These are phyloP conservation scores for Cephalotes varians DNA, from an alignment of 2,888 invertebrate genomes.

Conservation along the genomic window DNA sequence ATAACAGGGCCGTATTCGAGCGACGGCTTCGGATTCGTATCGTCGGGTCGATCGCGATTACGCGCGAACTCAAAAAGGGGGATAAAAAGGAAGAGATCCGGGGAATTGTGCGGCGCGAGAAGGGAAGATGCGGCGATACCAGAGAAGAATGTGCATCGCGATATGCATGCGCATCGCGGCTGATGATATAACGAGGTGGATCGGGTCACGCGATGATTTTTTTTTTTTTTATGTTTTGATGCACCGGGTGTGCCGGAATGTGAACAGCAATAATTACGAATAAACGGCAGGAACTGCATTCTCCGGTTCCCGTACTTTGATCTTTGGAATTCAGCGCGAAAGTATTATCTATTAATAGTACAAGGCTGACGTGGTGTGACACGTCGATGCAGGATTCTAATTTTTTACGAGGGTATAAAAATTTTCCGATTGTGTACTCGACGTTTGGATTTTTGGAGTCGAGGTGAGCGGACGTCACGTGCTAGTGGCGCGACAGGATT, in stretches of 20 bases:
- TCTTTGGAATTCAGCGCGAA: neutral
- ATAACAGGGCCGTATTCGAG: slow-evolving; percentile 51
- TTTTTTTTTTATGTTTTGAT: slow-evolving; percentile 9
- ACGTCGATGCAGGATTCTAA: neutral
- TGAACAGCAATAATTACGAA: slow-evolving; percentile 1
- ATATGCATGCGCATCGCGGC: neutral
- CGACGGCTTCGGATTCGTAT: slow-evolving; percentile 17
- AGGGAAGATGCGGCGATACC: slow-evolving; percentile 24
- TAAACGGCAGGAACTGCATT: neutral
- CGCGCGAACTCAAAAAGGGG: neutral
- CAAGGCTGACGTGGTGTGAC: neutral
- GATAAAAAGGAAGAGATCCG: neutral
- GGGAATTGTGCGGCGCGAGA: neutral
- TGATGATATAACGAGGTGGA: slow-evolving; percentile 29
- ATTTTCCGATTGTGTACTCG: neutral
- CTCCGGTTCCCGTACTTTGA: neutral
- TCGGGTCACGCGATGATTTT: slow-evolving; percentile 25
- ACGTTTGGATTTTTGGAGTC: neutral
- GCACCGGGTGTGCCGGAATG: slow-evolving; percentile 13
- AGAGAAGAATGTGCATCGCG: neutral
- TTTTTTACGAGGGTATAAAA: neutral
- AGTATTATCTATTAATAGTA: slow-evolving; percentile 12
- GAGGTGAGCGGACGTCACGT: neutral
- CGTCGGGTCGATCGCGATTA: neutral
- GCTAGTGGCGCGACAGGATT: neutral